Evolutionary conservation across 1,140 invertebrate genomes (phyloP).

Genomic region (Portunus trituberculatus): DNA sequence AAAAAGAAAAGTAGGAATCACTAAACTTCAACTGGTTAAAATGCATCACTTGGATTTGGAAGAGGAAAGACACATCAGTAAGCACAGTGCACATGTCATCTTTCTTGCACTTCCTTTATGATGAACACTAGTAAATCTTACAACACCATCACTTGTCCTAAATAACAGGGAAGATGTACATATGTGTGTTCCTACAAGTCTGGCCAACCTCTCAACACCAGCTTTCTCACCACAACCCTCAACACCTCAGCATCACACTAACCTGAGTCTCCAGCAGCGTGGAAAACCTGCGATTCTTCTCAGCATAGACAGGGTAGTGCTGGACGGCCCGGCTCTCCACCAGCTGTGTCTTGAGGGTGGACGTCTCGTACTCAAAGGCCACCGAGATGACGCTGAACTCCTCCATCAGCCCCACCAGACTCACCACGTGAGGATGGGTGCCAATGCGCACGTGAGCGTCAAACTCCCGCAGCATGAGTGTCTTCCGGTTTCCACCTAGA

Average conservation of each 20-base stretch:
- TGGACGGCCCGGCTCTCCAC: slow-evolving; percentile 85
- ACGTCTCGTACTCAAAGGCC: slow-evolving; percentile 76
- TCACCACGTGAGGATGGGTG: slow-evolving; percentile 86
- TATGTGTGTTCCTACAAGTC: no score
- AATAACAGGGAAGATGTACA: no score
- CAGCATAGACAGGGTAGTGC: slow-evolving; percentile 81
- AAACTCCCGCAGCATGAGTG: slow-evolving; percentile 86
- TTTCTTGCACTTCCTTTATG: no score
- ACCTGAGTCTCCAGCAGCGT: slow-evolving; percentile 83
- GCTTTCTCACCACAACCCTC: background rate
- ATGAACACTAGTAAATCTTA: no score
- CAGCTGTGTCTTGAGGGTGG: slow-evolving; percentile 85
- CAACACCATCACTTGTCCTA: no score
- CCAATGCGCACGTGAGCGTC: slow-evolving; percentile 86
- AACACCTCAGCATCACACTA: background rate
- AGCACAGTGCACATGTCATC: no score
- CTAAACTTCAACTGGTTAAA: no score
- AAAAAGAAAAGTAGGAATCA: no score
- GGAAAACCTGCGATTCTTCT: slow-evolving; percentile 83
- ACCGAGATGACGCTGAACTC: slow-evolving; percentile 81
- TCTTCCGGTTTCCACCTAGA: slow-evolving; percentile 56
- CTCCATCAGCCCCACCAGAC: slow-evolving; percentile 90
- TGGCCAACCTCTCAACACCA: no score
- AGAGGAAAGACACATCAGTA: no score
- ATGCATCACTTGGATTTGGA: no score